Conservation (phyloP, 2,888 invertebrate species). For the Aphodius granarius region DNA sequence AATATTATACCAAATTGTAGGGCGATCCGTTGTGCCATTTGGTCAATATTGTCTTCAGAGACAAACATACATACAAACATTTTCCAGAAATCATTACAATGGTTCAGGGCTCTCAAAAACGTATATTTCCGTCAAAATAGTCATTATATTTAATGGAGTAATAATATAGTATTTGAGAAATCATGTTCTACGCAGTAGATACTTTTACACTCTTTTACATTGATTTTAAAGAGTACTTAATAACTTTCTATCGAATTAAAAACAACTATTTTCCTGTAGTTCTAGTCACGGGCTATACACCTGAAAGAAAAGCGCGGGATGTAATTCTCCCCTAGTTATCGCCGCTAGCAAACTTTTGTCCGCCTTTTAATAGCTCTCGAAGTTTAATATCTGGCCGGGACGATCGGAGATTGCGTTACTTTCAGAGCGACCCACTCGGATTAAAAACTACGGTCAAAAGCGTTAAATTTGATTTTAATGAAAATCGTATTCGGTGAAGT, state of each 20-base stretch:
- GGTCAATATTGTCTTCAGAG: too few relatives aligned
- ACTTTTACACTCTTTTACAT: too few relatives aligned
- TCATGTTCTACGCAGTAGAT: too few relatives aligned
- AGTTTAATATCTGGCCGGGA: background rate
- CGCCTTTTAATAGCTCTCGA: background rate
- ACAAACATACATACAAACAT: too few relatives aligned
- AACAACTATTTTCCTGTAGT: background rate
- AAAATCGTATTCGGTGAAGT: background rate
- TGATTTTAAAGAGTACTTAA: too few relatives aligned
- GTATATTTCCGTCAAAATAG: too few relatives aligned
- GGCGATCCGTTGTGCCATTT: too few relatives aligned
- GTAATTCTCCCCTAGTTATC: background rate
- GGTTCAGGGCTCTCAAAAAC: too few relatives aligned
- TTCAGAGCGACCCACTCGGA: background rate
- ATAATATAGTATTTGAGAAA: too few relatives aligned
- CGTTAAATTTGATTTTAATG: background rate
- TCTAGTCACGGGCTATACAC: background rate
- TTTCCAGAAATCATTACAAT: too few relatives aligned
- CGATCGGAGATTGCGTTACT: background rate
- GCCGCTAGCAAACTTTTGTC: background rate
- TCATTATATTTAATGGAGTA: too few relatives aligned
- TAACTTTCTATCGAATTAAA: background rate
- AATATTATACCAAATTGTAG: too few relatives aligned
- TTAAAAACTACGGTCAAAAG: background rate
- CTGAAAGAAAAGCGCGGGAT: background rate